Evolutionary conservation across 2,113 vertebrate species (phyloP).

Genomic region (Copsychus sechellarum): DNA sequence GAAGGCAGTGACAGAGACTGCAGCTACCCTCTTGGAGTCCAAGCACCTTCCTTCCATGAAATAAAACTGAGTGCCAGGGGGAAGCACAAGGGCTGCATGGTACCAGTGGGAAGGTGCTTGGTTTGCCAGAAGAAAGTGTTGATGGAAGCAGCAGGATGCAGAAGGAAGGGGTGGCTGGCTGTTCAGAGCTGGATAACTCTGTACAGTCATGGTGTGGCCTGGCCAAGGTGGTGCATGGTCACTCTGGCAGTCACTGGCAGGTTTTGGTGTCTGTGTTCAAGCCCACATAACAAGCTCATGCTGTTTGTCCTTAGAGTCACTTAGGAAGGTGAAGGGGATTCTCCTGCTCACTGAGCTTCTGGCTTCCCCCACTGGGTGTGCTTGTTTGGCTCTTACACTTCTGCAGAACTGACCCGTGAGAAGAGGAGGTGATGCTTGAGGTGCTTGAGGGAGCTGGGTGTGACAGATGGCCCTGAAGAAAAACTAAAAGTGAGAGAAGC

Average conservation of each 20-base stretch:
- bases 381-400: neutral
- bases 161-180: neutral
- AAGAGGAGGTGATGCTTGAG: neutral
- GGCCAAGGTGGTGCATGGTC: neutral
- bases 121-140: neutral
- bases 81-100: neutral
- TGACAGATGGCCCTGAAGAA: neutral
- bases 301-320: neutral
- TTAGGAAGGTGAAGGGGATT: neutral
- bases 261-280: neutral
- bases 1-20: neutral
- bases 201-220: accelerated
- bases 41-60: neutral
- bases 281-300: accelerated
- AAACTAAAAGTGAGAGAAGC: neutral
- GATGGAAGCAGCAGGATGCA: neutral
- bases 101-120: neutral
- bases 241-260: neutral
- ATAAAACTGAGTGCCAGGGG: neutral
- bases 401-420: neutral
- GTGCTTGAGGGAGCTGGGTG: neutral
- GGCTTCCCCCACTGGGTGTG: neutral
- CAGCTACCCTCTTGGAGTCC: neutral
- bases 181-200: neutral
- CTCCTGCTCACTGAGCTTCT: neutral